Conservation (phyloP, 2,888 invertebrate genomes). For the Drosophila colorata region DNA sequence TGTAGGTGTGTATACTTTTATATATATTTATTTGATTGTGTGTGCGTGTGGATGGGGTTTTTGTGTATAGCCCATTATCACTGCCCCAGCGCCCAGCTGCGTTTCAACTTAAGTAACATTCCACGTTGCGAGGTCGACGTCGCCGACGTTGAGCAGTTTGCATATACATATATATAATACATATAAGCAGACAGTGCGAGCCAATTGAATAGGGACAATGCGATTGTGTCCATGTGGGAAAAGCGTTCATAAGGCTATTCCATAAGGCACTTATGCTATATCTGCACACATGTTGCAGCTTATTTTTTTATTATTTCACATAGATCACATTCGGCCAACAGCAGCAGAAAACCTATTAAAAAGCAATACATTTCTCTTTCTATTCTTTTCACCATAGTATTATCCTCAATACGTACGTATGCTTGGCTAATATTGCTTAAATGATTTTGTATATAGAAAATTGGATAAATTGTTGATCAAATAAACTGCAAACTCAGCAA, state of each 20-base stretch:
- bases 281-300: slow-evolving; percentile 7
- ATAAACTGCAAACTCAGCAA: too few relatives aligned
- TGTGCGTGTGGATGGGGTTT: slow-evolving; percentile 12
- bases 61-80: slow-evolving; percentile 61
- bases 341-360: too few relatives aligned
- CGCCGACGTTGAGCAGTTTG: slow-evolving; percentile 5
- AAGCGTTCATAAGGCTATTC: neutral
- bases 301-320: slow-evolving; percentile 1
- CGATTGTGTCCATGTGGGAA: slow-evolving; percentile 23
- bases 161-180: neutral
- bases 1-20: slow-evolving; percentile 8
- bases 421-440: too few relatives aligned
- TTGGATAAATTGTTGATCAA: too few relatives aligned
- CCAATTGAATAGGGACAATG: slow-evolving; percentile 51
- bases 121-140: slow-evolving; percentile 60
- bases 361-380: too few relatives aligned
- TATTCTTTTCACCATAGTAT: too few relatives aligned
- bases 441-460: too few relatives aligned
- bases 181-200: slow-evolving; percentile 36
- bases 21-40: too few relatives aligned
- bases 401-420: too few relatives aligned
- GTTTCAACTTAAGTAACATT: slow-evolving; percentile 74
- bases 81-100: slow-evolving; percentile 66
- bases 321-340: too few relatives aligned
- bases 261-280: too few relatives aligned